Conservation (phyloP, 2,888 invertebrate species). For the Mesochorus sp. region DNA sequence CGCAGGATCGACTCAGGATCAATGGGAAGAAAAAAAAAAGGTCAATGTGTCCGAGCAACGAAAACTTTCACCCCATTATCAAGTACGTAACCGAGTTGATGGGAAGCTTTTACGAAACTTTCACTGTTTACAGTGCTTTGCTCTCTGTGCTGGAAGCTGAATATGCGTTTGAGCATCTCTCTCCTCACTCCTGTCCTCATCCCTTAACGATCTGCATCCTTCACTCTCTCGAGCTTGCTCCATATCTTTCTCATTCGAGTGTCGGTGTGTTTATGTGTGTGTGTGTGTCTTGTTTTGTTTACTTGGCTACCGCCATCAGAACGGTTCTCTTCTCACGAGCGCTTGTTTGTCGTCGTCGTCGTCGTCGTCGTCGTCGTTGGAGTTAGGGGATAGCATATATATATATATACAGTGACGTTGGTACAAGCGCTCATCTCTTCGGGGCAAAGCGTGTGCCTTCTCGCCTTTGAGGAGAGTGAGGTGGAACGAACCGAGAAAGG, state of each 20-base stretch:
- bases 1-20: background rate
- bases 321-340: constrained; percentile 14
- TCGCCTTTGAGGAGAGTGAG: constrained; percentile 37
- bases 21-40: background rate
- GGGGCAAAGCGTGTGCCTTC: constrained; percentile 24
- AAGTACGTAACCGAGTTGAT: constrained; percentile 49
- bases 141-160: background rate
- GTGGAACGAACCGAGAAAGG: constrained; percentile 14
- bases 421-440: constrained; percentile 45
- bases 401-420: background rate
- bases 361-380: background rate
- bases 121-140: constrained; percentile 1
- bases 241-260: constrained; percentile 26
- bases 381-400: background rate
- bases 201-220: constrained; percentile 16
- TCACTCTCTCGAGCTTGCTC: background rate
- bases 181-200: background rate
- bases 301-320: constrained; percentile 21
- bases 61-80: constrained; percentile 48
- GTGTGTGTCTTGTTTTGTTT: constrained; percentile 43
- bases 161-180: constrained; percentile 3
- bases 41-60: background rate
- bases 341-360: constrained; percentile 49
- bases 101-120: constrained; percentile 12
- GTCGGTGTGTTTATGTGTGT: background rate